Base-by-base conservation (phyloP, 2,888 invertebrate species). In the Synergus itoensis region DNA sequence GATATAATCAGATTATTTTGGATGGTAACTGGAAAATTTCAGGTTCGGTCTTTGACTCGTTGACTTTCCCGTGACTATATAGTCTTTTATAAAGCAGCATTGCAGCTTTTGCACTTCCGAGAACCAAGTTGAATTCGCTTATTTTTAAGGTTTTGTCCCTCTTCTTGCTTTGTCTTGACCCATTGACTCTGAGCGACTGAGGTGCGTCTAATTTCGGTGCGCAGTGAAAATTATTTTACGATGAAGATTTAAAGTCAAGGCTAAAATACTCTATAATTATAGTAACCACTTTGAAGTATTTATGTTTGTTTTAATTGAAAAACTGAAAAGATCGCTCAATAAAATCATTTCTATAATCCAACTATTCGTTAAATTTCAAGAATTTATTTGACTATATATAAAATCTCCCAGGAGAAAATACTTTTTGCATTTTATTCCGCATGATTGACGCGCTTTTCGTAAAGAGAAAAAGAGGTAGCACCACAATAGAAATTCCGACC, bases 201-300 rank as follows among this genome's bases (percentile, higher is more conserved):
- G 45, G 67, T 69, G 21, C 14, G 28, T 69, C 67, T 69, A 69
- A 69, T 69, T 69, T 69, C 45, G 45, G 67, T 69, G 67, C 67
- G 28, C 21, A 64, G 45, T 69, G 67, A 48, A 48, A 45, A 69
- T 28, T 69, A 69, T 69, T 69, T 69, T 16, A 21, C 28, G 67
- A 69, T 28, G 67, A 45, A 43, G 21, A 18, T 69, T 48, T 28
- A 43, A 69, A 69, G 67, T n/a, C 67, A 69, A 69, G 45, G 45
- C 67, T 48, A 28, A 48, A 69, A 48, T 67, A 64, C 36, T 45
- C 21, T 69, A 45, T 45, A 45, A 69, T 45, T 45, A 69, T 28
- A 18, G 21, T 53, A 53, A 53, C n/a, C 1, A 21, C 21, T 21
- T 21, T 21, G 21, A 21, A 21, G 21, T 21, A 21, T 21, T 21